phyloP scores from a whole-genome alignment of 2,797 vertebrate genomes.

The Lepilemur septentrionalis region DNA sequence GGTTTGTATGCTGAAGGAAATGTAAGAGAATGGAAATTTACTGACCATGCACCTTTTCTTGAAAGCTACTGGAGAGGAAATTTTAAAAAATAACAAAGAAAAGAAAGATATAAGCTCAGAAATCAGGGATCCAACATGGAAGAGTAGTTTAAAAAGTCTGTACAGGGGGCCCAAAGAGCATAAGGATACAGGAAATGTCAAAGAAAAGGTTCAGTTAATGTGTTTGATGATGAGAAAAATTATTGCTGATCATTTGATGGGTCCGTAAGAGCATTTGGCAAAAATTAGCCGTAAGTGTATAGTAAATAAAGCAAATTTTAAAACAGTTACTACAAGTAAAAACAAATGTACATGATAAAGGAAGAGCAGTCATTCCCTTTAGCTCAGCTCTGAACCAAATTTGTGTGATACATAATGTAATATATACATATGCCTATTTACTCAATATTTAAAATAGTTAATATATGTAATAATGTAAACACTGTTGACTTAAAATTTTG shows the following conservation, averaged over 20 bases:
- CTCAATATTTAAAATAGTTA: neutral
- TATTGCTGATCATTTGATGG: neutral
- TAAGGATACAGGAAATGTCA: no score
- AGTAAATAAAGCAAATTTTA: neutral
- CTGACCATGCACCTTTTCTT: neutral
- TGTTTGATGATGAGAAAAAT: neutral
- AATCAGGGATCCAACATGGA: neutral
- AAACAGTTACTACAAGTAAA: neutral
- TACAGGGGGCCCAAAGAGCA: neutral
- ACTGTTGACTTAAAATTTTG: neutral
- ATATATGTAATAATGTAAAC: neutral
- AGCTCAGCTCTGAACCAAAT: neutral
- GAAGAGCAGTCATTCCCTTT: neutral
- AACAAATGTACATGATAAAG: neutral
- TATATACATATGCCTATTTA: neutral
- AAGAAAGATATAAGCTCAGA: neutral
- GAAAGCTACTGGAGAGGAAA: neutral
- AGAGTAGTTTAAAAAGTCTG: neutral
- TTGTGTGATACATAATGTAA: neutral
- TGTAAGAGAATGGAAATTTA: neutral
- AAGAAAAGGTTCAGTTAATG: neutral
- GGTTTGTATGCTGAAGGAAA: neutral
- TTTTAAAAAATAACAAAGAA: neutral
- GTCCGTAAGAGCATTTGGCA: neutral
- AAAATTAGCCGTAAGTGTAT: neutral